Percentiles rank a stretch among this genome's conserved stretches.
These are phyloP conservation scores for Muscicapa comitata DNA, from an alignment of 2,797 vertebrate species.

Conservation along the genomic window DNA sequence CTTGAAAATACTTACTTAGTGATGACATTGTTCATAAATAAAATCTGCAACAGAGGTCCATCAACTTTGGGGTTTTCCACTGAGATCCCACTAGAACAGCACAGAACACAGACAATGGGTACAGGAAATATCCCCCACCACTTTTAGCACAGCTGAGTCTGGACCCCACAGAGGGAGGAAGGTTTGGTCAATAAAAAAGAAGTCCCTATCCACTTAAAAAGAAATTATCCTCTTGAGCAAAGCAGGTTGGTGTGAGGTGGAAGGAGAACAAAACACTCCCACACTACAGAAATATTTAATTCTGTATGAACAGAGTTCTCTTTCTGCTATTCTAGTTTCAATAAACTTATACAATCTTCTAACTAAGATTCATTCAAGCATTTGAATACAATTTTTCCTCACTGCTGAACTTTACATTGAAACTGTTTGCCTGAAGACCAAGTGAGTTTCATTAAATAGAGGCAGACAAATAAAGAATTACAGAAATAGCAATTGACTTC, in stretches of 20 bases:
- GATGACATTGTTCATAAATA: constrained; percentile 91
- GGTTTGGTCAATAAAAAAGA: neutral
- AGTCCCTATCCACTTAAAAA: neutral
- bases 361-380: neutral
- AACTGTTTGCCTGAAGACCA: neutral
- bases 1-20: constrained; percentile 84
- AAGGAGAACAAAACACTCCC: neutral
- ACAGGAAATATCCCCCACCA: neutral
- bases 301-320: neutral
- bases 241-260: neutral
- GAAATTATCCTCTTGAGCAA: neutral
- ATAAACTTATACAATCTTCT: too few relatives aligned
- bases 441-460: rapidly evolving
- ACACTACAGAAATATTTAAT: neutral
- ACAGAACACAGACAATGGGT: neutral
- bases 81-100: constrained; percentile 81
- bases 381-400: neutral
- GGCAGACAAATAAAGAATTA: neutral
- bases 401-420: neutral
- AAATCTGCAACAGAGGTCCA: constrained; percentile 91
- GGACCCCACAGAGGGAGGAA: neutral
- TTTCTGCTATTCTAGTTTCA: too few relatives aligned
- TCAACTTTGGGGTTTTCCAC: constrained; percentile 84
- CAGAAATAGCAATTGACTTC: neutral
- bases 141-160: neutral